Percentiles rank a stretch among this genome's conserved stretches.
Evolutionary conservation across 2,797 vertebrate species (phyloP).

Genomic region (Enteromius viviparus): DNA sequence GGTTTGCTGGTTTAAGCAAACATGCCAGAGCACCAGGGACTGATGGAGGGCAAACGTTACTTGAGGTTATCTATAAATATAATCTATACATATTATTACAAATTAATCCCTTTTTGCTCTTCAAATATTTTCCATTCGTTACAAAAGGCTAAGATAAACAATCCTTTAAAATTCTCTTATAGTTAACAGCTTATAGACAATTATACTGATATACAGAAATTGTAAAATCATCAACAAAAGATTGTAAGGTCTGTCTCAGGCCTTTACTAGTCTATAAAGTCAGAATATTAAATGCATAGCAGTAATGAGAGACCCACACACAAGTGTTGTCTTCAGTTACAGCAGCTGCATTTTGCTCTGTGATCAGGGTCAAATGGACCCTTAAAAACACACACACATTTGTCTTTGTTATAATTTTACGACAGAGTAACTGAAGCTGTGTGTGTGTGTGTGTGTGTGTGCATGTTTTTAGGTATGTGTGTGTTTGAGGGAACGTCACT

Average conservation of each 20-base stretch:
- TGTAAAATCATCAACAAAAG: neutral
- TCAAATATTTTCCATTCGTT: slow-evolving; percentile 66
- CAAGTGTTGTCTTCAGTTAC: slow-evolving; percentile 1
- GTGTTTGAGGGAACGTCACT: neutral
- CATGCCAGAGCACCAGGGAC: slow-evolving; percentile 23
- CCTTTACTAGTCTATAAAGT: slow-evolving; percentile 46
- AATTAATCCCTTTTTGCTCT: slow-evolving; percentile 64
- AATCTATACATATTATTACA: slow-evolving; percentile 73
- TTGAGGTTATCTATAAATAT: slow-evolving; percentile 68
- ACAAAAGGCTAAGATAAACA: slow-evolving; percentile 70
- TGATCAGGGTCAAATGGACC: slow-evolving; percentile 6
- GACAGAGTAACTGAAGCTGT: neutral
- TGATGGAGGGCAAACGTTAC: slow-evolving; percentile 56
- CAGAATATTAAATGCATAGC: slow-evolving; percentile 68
- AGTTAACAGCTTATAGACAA: slow-evolving; percentile 68
- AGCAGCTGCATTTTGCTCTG: slow-evolving; percentile 32
- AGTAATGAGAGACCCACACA: slow-evolving; percentile 69
- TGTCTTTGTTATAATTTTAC: neutral
- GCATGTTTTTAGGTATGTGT: neutral
- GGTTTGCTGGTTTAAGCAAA: slow-evolving; percentile 27
- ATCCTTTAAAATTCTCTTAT: slow-evolving; percentile 67
- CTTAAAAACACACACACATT: neutral
- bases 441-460: neutral
- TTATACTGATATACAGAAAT: slow-evolving; percentile 65
- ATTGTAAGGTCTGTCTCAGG: neutral